Evolutionary conservation across 2,113 vertebrate genomes (phyloP).

Genomic region (Xenus cinereus): DNA sequence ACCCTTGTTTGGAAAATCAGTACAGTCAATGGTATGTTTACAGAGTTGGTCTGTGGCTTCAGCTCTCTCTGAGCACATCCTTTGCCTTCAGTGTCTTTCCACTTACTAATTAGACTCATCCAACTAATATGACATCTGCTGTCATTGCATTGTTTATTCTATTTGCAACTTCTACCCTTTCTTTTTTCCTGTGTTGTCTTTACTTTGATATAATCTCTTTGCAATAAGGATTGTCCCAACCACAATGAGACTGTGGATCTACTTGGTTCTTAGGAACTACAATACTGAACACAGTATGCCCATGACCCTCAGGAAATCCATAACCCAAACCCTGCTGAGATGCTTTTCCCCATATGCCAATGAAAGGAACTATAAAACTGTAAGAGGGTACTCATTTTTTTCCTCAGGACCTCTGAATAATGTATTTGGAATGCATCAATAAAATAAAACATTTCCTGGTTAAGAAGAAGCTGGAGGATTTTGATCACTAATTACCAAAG

Average conservation of each 20-base stretch:
- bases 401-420: not conserved
- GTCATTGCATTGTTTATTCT: not conserved
- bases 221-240: not conserved
- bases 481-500: not conserved
- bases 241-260: not conserved
- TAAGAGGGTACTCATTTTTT: not conserved
- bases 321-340: not conserved
- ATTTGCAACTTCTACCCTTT: not conserved
- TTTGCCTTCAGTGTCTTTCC: not conserved
- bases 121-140: not conserved
- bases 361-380: not conserved
- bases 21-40: not conserved
- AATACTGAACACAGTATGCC: rapidly evolving
- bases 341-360: not conserved
- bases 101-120: not conserved
- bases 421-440: not conserved
- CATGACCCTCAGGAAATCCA: not conserved
- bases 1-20: not conserved
- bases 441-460: not conserved
- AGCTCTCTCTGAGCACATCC: not conserved
- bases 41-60: not conserved
- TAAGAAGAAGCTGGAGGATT: not conserved
- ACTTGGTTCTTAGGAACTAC: not conserved
- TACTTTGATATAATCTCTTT: not conserved
- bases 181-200: not conserved